Conservation (phyloP, 1,140 invertebrate species). For the Nebria ingens region DNA sequence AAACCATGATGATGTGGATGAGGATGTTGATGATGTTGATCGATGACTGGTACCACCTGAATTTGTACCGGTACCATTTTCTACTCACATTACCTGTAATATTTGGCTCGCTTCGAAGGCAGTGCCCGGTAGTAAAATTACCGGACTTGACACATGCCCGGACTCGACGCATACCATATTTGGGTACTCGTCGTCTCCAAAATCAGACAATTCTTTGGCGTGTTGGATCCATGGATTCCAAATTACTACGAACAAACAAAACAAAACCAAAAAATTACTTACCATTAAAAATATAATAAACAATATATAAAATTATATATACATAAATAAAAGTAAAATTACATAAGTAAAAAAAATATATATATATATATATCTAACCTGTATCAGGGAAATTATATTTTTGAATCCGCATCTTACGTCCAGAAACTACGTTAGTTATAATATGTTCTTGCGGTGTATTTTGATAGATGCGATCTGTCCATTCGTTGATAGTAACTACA, state of each 20-base stretch:
- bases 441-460: constrained; percentile 86
- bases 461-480: constrained; percentile 88
- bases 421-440: constrained; percentile 85
- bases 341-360: background rate
- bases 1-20: background rate
- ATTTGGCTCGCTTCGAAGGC: constrained; percentile 82
- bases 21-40: background rate
- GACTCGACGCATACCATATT: constrained; percentile 94
- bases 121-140: constrained; percentile 74
- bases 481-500: constrained; percentile 77
- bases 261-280: constrained; percentile 9
- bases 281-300: no score
- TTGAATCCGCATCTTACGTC: constrained; percentile 81
- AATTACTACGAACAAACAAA: constrained; percentile 51
- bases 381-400: constrained; percentile 92
- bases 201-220: constrained; percentile 83
- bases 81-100: constrained; percentile 53
- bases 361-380: constrained; percentile 35
- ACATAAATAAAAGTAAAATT: background rate
- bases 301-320: no score
- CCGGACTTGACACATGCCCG: constrained; percentile 75
- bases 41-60: constrained; percentile 9
- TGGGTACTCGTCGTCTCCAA: constrained; percentile 89
- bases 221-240: constrained; percentile 96
- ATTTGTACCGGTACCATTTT: constrained; percentile 15